Conservation (phyloP, 2,888 invertebrate species). For the Pollenia angustigena region DNA sequence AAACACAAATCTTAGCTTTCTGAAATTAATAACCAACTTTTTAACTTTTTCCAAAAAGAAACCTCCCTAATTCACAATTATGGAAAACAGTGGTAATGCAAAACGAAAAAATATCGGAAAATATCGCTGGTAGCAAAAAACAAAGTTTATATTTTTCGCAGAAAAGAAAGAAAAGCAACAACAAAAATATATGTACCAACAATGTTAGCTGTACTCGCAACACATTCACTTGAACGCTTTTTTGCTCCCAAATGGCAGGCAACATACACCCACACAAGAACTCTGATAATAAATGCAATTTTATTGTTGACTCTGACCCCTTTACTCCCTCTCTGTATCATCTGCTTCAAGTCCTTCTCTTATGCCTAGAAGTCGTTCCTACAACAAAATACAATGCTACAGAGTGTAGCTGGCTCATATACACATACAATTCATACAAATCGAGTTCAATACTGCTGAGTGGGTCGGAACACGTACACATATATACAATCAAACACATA, state of each 20-base stretch:
- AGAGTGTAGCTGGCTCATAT: background rate
- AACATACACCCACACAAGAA: slow-evolving; percentile 39
- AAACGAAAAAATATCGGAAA: slow-evolving; percentile 56
- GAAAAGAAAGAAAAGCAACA: slow-evolving; percentile 39
- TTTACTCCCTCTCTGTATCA: background rate
- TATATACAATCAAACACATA: background rate
- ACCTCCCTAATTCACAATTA: slow-evolving; percentile 7
- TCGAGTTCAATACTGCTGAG: slow-evolving; percentile 38
- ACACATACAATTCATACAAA: slow-evolving; percentile 21
- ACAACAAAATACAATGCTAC: slow-evolving; percentile 49
- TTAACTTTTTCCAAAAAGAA: background rate
- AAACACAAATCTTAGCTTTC: too few relatives aligned
- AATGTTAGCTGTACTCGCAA: slow-evolving; percentile 42
- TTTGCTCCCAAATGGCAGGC: slow-evolving; percentile 41
- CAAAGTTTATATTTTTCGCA: slow-evolving; percentile 60
- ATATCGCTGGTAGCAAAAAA: slow-evolving; percentile 51
- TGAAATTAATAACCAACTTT: background rate
- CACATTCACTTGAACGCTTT: slow-evolving; percentile 63
- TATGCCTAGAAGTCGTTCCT: slow-evolving; percentile 23
- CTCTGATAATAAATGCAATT: slow-evolving; percentile 55
- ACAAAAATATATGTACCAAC: slow-evolving; percentile 10
- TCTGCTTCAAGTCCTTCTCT: slow-evolving; percentile 15
- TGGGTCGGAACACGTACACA: slow-evolving; percentile 8
- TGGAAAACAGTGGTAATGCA: slow-evolving; percentile 43
- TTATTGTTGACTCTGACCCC: slow-evolving; percentile 46